phyloP scores from a whole-genome alignment of 1,140 invertebrate genomes.

The Thereuonema tuberculata region DNA sequence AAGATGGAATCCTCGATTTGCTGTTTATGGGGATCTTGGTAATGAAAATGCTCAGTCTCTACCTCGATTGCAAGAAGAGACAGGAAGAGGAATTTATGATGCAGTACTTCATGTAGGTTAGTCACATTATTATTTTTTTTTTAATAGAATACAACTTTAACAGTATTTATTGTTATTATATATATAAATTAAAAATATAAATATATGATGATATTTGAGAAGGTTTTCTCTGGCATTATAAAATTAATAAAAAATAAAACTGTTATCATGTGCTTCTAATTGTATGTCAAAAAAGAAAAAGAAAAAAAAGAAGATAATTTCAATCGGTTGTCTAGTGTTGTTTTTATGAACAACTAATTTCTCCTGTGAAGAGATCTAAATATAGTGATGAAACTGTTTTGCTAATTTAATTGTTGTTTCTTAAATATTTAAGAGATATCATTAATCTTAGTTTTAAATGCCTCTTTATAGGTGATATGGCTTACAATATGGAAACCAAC shows the following conservation, averaged over 20 bases:
- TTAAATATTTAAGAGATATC: no score
- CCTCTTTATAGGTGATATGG: constrained; percentile 91
- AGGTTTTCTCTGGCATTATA: neutral
- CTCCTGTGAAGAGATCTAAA: constrained; percentile 76
- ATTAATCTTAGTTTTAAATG: no score
- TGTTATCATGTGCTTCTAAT: no score
- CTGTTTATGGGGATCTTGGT: constrained; percentile 83
- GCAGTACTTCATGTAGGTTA: constrained; percentile 74
- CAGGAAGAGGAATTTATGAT: constrained; percentile 64
- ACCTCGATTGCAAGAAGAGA: constrained; percentile 61
- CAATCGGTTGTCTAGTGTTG: constrained; percentile 42
- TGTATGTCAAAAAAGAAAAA: no score
- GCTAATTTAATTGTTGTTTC: no score
- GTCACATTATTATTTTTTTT: constrained; percentile 10
- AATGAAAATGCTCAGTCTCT: constrained; percentile 70
- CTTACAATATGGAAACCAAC: no score
- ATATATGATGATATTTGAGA: neutral
- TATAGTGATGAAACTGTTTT: no score
- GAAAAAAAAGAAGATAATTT: no score
- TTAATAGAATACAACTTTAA: no score
- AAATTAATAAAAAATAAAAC: no score
- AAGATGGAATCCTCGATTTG: constrained; percentile 61
- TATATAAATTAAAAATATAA: constrained; percentile 59
- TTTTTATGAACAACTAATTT: constrained; percentile 67
- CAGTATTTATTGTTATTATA: no score